phyloP scores from a whole-genome alignment of 2,797 vertebrate species.

The Anguilla anguilla region DNA sequence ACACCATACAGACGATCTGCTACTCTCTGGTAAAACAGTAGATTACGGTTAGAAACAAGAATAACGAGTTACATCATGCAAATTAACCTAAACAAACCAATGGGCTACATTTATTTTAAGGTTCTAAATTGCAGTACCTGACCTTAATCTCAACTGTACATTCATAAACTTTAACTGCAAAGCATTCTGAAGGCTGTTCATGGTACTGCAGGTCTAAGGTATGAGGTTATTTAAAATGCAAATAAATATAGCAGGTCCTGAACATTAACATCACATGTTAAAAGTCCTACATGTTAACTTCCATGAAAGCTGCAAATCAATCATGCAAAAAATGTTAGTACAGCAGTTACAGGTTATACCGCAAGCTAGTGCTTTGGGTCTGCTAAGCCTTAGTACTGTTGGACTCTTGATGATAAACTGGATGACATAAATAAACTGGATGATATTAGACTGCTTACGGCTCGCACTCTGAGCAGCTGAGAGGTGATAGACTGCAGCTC shows the following conservation, averaged over 20 bases:
- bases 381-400: neutral
- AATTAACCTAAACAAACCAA: neutral
- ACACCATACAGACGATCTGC: conserved; percentile 94
- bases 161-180: neutral
- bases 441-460: conserved; percentile 75
- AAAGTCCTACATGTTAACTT: neutral
- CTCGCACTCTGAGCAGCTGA: conserved; percentile 92
- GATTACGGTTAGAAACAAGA: conserved; percentile 23
- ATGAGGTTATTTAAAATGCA: neutral
- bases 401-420: too few species aligned
- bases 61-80: neutral
- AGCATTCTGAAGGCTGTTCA: neutral
- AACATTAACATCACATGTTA: neutral
- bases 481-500: conserved; percentile 92
- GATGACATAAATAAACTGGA: neutral
- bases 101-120: neutral
- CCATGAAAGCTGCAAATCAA: neutral
- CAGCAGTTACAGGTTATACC: neutral
- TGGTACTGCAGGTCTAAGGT: neutral
- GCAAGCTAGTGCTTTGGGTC: neutral
- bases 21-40: conserved; percentile 78
- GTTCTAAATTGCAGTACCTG: neutral
- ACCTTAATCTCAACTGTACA: neutral
- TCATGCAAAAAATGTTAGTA: neutral
- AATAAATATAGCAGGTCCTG: neutral